Conservation (phyloP, 2,113 vertebrate species). For the Eubucco bourcierii region DNA sequence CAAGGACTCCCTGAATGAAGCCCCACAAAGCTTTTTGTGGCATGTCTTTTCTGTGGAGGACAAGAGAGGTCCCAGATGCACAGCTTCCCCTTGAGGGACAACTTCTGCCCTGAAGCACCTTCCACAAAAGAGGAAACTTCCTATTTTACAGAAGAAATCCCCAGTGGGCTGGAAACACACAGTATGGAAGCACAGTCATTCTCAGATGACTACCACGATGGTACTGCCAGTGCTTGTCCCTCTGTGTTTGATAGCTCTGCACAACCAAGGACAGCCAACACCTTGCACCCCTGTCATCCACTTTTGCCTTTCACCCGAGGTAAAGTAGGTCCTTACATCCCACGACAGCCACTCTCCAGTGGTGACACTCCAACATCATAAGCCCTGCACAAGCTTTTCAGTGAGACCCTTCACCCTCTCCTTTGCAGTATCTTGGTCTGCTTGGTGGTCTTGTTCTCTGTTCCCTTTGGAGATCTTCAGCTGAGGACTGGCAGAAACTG, state of each 20-base stretch:
- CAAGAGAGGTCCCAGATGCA: background rate
- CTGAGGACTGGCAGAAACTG: background rate
- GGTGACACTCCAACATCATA: background rate
- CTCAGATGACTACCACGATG: background rate
- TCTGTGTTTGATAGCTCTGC: background rate
- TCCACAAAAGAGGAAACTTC: background rate
- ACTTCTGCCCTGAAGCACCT: background rate
- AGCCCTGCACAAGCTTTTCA: background rate
- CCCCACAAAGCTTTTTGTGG: background rate
- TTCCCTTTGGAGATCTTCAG: background rate
- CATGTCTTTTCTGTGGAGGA: background rate
- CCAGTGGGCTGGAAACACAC: background rate
- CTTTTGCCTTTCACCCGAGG: no score
- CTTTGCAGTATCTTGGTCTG: background rate
- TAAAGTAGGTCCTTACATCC: background rate
- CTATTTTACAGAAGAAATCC: background rate
- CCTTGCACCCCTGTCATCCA: background rate
- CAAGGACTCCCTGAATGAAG: background rate
- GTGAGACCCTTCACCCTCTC: background rate
- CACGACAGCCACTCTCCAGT: background rate
- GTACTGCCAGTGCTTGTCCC: background rate
- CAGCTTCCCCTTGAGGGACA: background rate
- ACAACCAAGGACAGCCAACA: background rate
- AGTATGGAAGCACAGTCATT: background rate
- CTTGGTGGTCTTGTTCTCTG: background rate